A percentile compares a stretch with the other conserved stretches of the same genome.
These are phyloP conservation scores for Nesometra sesokonis DNA, from an alignment of 35 echinoderm and acorn worm species.

Conservation along the genomic window DNA sequence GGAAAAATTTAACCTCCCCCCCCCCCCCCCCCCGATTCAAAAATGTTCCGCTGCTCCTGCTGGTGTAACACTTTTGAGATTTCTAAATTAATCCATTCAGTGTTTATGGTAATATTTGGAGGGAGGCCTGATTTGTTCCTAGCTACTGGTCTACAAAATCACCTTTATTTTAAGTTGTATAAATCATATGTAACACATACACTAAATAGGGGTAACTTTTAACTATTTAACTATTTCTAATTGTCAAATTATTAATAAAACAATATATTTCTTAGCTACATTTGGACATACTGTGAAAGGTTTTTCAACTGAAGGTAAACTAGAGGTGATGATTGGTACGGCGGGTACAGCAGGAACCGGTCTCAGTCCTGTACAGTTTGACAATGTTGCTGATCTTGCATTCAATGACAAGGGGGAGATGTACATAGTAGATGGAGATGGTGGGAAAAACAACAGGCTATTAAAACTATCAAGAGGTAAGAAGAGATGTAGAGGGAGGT, in stretches of 20 bases:
- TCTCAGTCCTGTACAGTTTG: slow-evolving; percentile 66
- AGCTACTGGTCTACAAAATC: background rate
- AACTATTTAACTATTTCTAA: background rate
- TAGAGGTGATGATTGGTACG: slow-evolving; percentile 45
- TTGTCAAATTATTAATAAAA: background rate
- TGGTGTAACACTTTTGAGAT: too few species aligned
- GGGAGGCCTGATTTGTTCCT: background rate
- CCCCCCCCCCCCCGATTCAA: too few species aligned
- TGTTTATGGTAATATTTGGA: too few species aligned
- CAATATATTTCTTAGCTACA: slow-evolving; percentile 7
- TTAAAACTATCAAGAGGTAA: slow-evolving; percentile 33
- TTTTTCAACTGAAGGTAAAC: slow-evolving; percentile 30
- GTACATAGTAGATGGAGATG: slow-evolving; percentile 86
- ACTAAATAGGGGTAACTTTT: too few species aligned
- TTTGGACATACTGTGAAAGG: slow-evolving; percentile 73
- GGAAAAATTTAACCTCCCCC: too few species aligned
- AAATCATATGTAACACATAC: background rate
- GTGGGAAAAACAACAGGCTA: slow-evolving; percentile 81
- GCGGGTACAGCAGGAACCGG: slow-evolving; percentile 43
- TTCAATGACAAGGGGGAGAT: slow-evolving; percentile 45
- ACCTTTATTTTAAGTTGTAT: background rate
- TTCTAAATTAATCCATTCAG: too few species aligned
- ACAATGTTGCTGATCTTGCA: slow-evolving; percentile 68
- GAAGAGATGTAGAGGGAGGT: too few species aligned
- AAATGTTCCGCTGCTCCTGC: too few species aligned